Conservation (phyloP, 2,888 invertebrate species). For the Tinea pellionella region DNA sequence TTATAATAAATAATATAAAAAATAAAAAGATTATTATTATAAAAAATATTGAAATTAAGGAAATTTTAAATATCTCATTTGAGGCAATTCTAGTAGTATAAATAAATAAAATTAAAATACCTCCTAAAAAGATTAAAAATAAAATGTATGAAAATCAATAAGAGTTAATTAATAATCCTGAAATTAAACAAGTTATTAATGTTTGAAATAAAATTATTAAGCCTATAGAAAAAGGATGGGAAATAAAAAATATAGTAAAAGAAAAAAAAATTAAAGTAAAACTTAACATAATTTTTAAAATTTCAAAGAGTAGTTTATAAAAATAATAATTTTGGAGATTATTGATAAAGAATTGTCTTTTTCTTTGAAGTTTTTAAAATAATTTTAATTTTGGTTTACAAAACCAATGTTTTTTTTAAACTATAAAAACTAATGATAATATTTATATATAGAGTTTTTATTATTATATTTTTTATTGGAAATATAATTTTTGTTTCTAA, state of each 20-base stretch:
- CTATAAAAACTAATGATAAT: constrained; percentile 72
- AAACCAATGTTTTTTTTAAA: constrained; percentile 77
- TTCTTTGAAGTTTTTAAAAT: constrained; percentile 67
- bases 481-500: constrained; percentile 65
- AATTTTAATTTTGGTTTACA: constrained; percentile 76
- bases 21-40: constrained; percentile 30
- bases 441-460: constrained; percentile 44
- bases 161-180: constrained; percentile 55
- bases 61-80: constrained; percentile 72
- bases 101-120: constrained; percentile 73
- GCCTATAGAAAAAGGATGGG: constrained; percentile 66
- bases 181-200: constrained; percentile 49
- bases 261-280: constrained; percentile 28
- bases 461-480: constrained; percentile 60
- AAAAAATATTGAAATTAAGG: too few relatives aligned
- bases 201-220: constrained; percentile 66
- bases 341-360: constrained; percentile 65
- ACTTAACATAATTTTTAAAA: constrained; percentile 18
- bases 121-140: constrained; percentile 73
- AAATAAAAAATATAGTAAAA: constrained; percentile 37
- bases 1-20: constrained; percentile 23
- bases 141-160: constrained; percentile 73
- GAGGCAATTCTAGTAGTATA: constrained; percentile 73
- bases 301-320: constrained; percentile 73
- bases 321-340: constrained; percentile 79